These are phyloP conservation scores for Acestrorhynchus altus DNA, from an alignment of 2,797 vertebrate species.

Conservation along the genomic window DNA sequence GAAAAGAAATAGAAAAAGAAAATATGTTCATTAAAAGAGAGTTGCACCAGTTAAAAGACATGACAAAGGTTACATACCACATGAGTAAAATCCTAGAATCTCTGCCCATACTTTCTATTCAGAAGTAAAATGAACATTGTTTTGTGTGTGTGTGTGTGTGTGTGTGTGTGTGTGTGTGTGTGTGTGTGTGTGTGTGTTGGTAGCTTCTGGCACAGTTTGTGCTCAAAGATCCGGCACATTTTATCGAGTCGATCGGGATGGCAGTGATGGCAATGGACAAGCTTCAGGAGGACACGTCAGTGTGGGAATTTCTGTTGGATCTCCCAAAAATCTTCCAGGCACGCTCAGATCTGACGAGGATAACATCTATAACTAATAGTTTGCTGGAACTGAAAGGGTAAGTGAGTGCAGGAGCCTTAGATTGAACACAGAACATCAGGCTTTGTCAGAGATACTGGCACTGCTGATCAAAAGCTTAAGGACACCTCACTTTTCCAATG, in stretches of 20 bases:
- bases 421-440: neutral
- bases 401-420: neutral
- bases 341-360: constrained; percentile 54
- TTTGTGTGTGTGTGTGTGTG: constrained; percentile 13
- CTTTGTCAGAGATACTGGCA: neutral
- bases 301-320: constrained; percentile 75
- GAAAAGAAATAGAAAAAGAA: too few species aligned
- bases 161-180: neutral
- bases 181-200: constrained; percentile 25
- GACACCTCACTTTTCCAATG: too few species aligned
- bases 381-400: constrained; percentile 72
- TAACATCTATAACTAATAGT: constrained; percentile 40
- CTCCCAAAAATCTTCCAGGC: constrained; percentile 66
- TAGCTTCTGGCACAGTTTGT: constrained; percentile 71
- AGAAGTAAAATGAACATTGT: neutral
- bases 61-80: neutral
- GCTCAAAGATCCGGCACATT: constrained; percentile 60
- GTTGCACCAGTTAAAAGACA: neutral
- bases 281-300: constrained; percentile 69
- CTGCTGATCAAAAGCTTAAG: neutral
- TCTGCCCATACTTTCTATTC: neutral
- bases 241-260: constrained; percentile 47
- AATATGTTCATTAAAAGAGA: neutral
- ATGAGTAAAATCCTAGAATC: neutral
- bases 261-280: constrained; percentile 58